These are phyloP conservation scores for Chlorospingus semifuscus DNA, from an alignment of 2,797 vertebrate genomes.

Conservation along the genomic window DNA sequence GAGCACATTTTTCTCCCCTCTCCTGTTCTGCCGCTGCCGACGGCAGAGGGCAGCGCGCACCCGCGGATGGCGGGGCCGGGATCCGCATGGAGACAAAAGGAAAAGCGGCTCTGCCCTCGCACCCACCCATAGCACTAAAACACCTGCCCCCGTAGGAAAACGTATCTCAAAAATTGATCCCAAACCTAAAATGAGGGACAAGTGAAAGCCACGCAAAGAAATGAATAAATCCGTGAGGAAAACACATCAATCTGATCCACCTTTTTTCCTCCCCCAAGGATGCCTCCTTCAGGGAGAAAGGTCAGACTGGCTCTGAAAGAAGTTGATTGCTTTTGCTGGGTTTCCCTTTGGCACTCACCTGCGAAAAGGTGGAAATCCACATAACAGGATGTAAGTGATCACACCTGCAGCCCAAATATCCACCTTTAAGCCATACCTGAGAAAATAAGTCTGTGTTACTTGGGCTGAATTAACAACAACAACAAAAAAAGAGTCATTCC, in stretches of 20 bases:
- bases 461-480: not conserved
- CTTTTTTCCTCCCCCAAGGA: not conserved
- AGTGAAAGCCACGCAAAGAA: not conserved
- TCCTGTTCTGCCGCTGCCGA: rapidly evolving
- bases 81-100: not conserved
- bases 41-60: conserved; percentile 2
- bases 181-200: not conserved
- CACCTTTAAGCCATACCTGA: conserved; percentile 95
- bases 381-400: conserved; percentile 96
- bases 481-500: not conserved
- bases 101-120: not conserved
- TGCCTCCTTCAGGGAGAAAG: not conserved
- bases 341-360: conserved; percentile 77
- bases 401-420: conserved; percentile 98
- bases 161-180: rapidly evolving
- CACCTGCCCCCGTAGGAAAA: not conserved
- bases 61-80: not conserved
- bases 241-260: rapidly evolving
- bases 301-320: not conserved
- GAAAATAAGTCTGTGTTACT: conserved; percentile 11
- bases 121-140: rapidly evolving
- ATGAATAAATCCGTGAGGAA: not conserved
- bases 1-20: not conserved
- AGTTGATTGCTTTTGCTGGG: not conserved
- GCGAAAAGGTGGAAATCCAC: conserved; percentile 97